These are phyloP conservation scores for Cantharis nigra DNA, from an alignment of 2,888 invertebrate species.

Conservation along the genomic window DNA sequence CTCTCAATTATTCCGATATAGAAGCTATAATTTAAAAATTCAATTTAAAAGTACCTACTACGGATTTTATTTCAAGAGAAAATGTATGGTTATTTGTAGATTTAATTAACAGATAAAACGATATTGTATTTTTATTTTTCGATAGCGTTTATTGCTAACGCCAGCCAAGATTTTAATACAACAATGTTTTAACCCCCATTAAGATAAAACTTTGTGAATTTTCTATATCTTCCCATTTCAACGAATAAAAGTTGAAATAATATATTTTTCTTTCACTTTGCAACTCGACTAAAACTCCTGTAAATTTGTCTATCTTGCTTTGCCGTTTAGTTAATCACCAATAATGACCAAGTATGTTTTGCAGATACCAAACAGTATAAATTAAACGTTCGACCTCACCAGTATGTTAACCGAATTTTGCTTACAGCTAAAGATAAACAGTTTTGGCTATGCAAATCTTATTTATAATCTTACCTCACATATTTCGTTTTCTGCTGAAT, in stretches of 20 bases:
- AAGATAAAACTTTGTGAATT: conserved; percentile 4
- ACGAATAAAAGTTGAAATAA: background rate
- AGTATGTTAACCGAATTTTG: conserved; percentile 24
- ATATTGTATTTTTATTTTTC: conserved; percentile 22
- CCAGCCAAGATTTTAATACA: background rate
- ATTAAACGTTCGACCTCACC: conserved; percentile 19
- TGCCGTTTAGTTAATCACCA: background rate
- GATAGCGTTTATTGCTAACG: background rate
- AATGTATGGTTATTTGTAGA: conserved; percentile 16
- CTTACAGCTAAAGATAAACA: conserved; percentile 28
- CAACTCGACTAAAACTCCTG: background rate
- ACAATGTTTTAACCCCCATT: background rate
- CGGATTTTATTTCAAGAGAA: background rate
- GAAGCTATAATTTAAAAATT: background rate
- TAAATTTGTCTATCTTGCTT: background rate
- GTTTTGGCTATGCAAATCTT: conserved; percentile 25
- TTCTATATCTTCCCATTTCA: background rate
- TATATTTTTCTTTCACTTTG: background rate
- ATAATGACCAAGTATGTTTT: background rate
- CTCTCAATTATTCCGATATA: background rate
- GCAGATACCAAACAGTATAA: conserved; percentile 3
- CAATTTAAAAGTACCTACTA: background rate
- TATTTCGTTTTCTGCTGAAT: conserved; percentile 23
- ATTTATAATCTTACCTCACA: conserved; percentile 24
- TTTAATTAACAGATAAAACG: conserved; percentile 27